These are phyloP conservation scores for Sialis lutaria DNA, from an alignment of 2,888 invertebrate species.

Conservation along the genomic window DNA sequence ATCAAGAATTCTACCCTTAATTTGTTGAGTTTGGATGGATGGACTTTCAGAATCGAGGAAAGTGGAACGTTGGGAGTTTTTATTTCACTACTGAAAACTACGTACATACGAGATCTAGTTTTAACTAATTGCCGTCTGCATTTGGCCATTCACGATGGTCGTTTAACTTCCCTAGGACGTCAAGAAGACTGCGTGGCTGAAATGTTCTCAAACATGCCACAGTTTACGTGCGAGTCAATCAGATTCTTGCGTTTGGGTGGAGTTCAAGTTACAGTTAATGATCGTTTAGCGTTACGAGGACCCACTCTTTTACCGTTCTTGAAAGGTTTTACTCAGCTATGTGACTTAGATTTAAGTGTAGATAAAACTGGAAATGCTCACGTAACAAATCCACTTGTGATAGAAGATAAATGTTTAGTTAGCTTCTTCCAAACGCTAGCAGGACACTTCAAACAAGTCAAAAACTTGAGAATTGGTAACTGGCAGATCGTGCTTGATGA, in stretches of 20 bases:
- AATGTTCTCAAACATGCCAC: constrained; percentile 21
- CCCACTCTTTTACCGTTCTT: constrained; percentile 29
- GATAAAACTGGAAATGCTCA: constrained; percentile 27
- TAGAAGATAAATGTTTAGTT: constrained; percentile 28
- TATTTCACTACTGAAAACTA: constrained; percentile 28
- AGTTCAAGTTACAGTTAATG: constrained; percentile 26
- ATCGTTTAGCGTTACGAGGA: constrained; percentile 26
- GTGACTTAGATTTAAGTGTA: constrained; percentile 30
- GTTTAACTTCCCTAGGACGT: constrained; percentile 21
- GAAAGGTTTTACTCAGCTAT: constrained; percentile 28
- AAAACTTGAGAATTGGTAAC: constrained; percentile 23
- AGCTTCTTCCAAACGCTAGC: constrained; percentile 28
- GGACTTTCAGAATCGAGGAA: constrained; percentile 36
- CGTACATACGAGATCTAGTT: constrained; percentile 31
- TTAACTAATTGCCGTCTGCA: constrained; percentile 32
- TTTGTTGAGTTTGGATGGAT: constrained; percentile 33
- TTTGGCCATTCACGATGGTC: constrained; percentile 27
- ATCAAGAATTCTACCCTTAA: constrained; percentile 28
- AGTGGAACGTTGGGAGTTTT: constrained; percentile 28
- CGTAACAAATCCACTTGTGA: constrained; percentile 22
- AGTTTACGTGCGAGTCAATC: constrained; percentile 27
- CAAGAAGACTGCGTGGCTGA: constrained; percentile 24
- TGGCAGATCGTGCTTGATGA: constrained; percentile 22
- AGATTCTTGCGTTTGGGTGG: constrained; percentile 30
- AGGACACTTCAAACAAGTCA: constrained; percentile 24